These are phyloP conservation scores for Aproaerema taeniolella DNA, from an alignment of 2,888 invertebrate genomes.

Conservation along the genomic window DNA sequence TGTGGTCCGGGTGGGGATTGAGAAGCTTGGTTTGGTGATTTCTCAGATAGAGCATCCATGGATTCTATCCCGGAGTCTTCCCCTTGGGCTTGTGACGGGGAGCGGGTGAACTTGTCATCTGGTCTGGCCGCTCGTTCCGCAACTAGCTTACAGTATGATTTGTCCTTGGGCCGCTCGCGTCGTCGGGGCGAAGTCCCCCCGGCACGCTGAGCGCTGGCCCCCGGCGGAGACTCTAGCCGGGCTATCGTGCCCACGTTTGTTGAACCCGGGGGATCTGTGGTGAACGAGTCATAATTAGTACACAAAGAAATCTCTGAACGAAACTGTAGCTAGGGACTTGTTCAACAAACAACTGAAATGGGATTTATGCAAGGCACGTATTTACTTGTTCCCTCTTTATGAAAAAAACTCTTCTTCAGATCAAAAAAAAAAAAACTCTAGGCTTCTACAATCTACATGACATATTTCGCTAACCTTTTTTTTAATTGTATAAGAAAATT, in stretches of 20 bases:
- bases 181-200: constrained; percentile 50
- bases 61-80: constrained; percentile 95
- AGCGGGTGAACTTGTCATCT: constrained; percentile 58
- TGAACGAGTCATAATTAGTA: too few relatives aligned
- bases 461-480: too few relatives aligned
- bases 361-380: too few relatives aligned
- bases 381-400: too few relatives aligned
- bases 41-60: constrained; percentile 95
- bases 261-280: constrained; percentile 78
- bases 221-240: constrained; percentile 54
- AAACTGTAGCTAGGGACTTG: too few relatives aligned
- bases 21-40: constrained; percentile 91
- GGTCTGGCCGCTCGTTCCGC: constrained; percentile 58
- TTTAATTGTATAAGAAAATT: too few relatives aligned
- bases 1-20: constrained; percentile 80
- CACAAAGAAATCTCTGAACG: too few relatives aligned
- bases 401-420: too few relatives aligned
- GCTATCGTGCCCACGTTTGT: constrained; percentile 82
- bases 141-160: constrained; percentile 75
- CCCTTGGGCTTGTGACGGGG: constrained; percentile 80
- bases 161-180: constrained; percentile 66
- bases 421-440: too few relatives aligned
- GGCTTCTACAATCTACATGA: too few relatives aligned
- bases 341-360: too few relatives aligned
- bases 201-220: too few relatives aligned